Evolutionary conservation across 1,140 invertebrate genomes (phyloP), one percentile per base, ranked within the genome.

Genomic region (Drosophila littoralis): DNA sequence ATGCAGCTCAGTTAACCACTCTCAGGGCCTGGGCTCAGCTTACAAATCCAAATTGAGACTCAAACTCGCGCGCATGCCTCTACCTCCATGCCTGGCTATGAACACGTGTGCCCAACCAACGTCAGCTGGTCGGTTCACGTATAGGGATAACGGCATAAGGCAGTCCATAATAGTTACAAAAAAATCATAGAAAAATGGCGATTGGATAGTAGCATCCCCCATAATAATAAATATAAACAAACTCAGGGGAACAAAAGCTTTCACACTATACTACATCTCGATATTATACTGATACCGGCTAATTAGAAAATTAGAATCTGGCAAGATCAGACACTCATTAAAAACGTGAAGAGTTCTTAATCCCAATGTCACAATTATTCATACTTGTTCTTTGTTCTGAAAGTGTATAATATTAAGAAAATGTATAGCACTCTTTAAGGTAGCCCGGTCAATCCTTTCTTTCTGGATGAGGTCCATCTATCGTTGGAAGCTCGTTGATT

Each of bases 41-140:
- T 89, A 81, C 85, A 84, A 89, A 84, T 89, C 80, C 84, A 64
- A 81, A 89, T 89, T 89, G 80, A 89, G 68, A 54, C 54, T 79
- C 57, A 61, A 68, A 75, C 65, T 75, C 64, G 74, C 77, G 84
- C 84, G 84, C 80, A 80, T 80, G 79, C 72, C 71, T 43, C 40
- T 22, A 22, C 22, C 22, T 46, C 60, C 7, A 8, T 33, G 32
- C 54, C 64, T 46, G 12, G 64, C 55, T 12, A 55, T 66, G 84
- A 80, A 83, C 84, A 88, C 84, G 84, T 88, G 84, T 77, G 77
- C 77, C 45, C 65, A 57, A 35, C 46, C 8, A 45, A 51, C 84
- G 84, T 88, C 84, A 89, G 80, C 80, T 84, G 84, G 77, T 36
- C 71, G 59, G 38, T 13, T 57, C 50, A 50, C 22, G 38, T 55